Evolutionary conservation across 2,888 invertebrate genomes (phyloP).

Genomic region (Carterocephalus palaemon): DNA sequence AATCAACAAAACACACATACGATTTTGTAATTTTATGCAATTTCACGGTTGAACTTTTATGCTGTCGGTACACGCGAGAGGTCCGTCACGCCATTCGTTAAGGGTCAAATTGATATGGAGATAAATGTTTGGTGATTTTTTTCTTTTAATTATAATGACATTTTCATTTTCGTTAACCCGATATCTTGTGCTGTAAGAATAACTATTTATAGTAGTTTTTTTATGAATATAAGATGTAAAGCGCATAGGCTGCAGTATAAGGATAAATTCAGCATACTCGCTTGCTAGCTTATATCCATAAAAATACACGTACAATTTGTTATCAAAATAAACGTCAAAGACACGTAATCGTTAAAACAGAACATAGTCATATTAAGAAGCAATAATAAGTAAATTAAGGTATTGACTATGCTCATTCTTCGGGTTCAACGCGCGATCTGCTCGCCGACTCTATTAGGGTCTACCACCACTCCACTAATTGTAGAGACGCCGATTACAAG

Average conservation of each 20-base stretch:
- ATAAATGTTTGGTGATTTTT: slow-evolving; percentile 40
- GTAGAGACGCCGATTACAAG: slow-evolving; percentile 15
- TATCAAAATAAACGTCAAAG: too few relatives aligned
- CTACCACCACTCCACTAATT: slow-evolving; percentile 14
- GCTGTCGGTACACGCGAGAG: slow-evolving; percentile 54
- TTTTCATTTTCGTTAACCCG: slow-evolving; percentile 10
- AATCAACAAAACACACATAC: slow-evolving; percentile 25
- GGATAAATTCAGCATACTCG: too few relatives aligned
- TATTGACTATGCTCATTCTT: not conserved
- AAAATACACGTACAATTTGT: too few relatives aligned
- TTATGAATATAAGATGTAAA: too few relatives aligned
- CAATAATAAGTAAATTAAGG: not conserved
- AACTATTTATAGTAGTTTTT: too few relatives aligned
- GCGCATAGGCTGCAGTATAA: too few relatives aligned
- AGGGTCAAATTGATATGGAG: slow-evolving; percentile 46
- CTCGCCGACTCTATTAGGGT: slow-evolving; percentile 12
- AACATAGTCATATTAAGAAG: not conserved
- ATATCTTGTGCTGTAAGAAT: too few relatives aligned
- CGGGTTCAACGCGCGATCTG: slow-evolving; percentile 15
- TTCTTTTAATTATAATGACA: slow-evolving; percentile 12
- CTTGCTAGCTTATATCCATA: too few relatives aligned
- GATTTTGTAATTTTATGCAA: slow-evolving; percentile 30
- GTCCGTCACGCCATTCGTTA: slow-evolving; percentile 44
- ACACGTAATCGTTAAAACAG: too few relatives aligned
- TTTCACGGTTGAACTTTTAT: slow-evolving; percentile 49